A percentile compares a stretch with the other conserved stretches of the same genome.
These are phyloP conservation scores for Heliconius hermathena DNA, from an alignment of 1,140 invertebrate genomes.

Conservation along the genomic window DNA sequence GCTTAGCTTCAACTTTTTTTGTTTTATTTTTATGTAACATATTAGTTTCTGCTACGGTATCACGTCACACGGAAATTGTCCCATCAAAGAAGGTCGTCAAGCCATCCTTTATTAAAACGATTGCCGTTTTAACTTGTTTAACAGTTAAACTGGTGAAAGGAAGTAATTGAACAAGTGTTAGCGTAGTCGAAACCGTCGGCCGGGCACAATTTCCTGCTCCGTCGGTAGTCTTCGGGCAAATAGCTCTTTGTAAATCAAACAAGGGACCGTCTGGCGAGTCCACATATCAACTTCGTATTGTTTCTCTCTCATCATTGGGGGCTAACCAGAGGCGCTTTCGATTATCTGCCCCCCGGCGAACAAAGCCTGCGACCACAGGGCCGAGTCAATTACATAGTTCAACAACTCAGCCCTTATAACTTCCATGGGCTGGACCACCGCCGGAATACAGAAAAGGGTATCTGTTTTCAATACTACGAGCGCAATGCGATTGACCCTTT, in stretches of 20 bases:
- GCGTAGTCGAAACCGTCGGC: slow-evolving; percentile 60
- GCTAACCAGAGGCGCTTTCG: slow-evolving; percentile 79
- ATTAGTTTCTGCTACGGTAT: slow-evolving; percentile 68
- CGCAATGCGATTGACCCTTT: slow-evolving; percentile 78
- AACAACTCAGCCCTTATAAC: slow-evolving; percentile 81
- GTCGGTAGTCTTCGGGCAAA: slow-evolving; percentile 73
- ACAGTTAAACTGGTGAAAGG: slow-evolving; percentile 66
- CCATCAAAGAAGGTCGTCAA: slow-evolving; percentile 54
- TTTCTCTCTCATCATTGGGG: slow-evolving; percentile 71
- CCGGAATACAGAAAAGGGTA: slow-evolving; percentile 81
- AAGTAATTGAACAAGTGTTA: slow-evolving; percentile 76
- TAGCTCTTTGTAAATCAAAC: slow-evolving; percentile 81
- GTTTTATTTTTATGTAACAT: slow-evolving; percentile 60
- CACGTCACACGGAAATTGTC: slow-evolving; percentile 63
- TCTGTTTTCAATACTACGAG: slow-evolving; percentile 77
- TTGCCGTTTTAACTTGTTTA: slow-evolving; percentile 62
- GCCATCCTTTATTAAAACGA: slow-evolving; percentile 60
- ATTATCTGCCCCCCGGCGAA: slow-evolving; percentile 76
- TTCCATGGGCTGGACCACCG: slow-evolving; percentile 77
- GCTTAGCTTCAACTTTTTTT: slow-evolving; percentile 55
- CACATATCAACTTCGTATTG: slow-evolving; percentile 80
- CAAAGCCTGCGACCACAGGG: slow-evolving; percentile 77
- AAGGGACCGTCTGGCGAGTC: slow-evolving; percentile 74
- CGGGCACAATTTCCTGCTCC: slow-evolving; percentile 72
- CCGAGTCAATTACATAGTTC: slow-evolving; percentile 81